Percentiles rank a stretch among this genome's conserved stretches.
Evolutionary conservation across 2,797 vertebrate species (phyloP).

Genomic region (Parambassis ranga): DNA sequence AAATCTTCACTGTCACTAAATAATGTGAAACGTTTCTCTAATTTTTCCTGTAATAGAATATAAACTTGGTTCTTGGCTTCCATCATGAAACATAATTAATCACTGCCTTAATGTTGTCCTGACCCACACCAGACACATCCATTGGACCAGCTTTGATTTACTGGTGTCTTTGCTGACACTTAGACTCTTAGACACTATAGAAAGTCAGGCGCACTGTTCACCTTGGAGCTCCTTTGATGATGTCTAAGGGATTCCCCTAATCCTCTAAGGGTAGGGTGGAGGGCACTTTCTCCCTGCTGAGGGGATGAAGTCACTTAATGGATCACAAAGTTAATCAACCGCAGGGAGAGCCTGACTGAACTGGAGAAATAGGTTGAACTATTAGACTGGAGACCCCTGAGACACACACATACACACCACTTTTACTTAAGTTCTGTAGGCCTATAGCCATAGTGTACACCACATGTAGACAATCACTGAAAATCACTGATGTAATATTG

Average conservation of each 20-base stretch:
- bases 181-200: no score
- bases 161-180: constrained; percentile 20
- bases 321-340: constrained; percentile 79
- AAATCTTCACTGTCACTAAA: no score
- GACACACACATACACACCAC: constrained; percentile 3
- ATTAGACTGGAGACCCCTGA: constrained; percentile 33
- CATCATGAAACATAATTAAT: no score
- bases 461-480: not conserved
- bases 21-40: no score
- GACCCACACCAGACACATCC: no score
- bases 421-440: not conserved
- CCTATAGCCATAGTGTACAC: no score
- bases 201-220: constrained; percentile 52
- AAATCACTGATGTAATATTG: not conserved
- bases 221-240: constrained; percentile 71
- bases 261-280: constrained; percentile 60
- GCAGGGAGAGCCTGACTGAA: constrained; percentile 55
- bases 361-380: constrained; percentile 52
- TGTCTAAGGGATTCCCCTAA: constrained; percentile 73
- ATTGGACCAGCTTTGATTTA: no score
- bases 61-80: no score
- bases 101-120: not conserved
- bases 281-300: constrained; percentile 58
- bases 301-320: constrained; percentile 74
- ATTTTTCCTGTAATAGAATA: no score